These are phyloP conservation scores for Limnothrissa miodon DNA, from an alignment of 2,113 vertebrate species.

Conservation along the genomic window DNA sequence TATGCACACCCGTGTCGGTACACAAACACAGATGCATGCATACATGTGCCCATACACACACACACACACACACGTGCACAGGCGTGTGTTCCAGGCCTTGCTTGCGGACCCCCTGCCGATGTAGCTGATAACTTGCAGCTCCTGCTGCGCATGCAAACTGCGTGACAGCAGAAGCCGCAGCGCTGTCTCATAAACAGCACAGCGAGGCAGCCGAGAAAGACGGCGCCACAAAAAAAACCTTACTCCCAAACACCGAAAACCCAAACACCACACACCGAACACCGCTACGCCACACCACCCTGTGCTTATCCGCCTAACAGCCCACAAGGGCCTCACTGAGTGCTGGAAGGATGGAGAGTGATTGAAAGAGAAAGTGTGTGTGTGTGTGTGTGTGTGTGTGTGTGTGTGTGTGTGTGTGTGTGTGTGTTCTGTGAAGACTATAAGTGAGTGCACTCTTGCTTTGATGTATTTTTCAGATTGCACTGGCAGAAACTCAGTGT, in stretches of 20 bases:
- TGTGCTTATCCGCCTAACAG: too few species aligned
- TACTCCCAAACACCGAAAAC: not conserved
- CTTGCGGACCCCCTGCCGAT: not conserved
- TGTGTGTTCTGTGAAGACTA: too few species aligned
- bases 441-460: too few species aligned
- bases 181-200: not conserved
- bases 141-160: not conserved
- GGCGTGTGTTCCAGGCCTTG: not conserved
- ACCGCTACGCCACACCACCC: too few species aligned
- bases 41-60: not conserved
- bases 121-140: not conserved
- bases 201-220: not conserved
- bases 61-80: not conserved
- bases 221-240: not conserved
- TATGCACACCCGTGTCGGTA: not conserved
- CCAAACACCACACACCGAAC: not conserved
- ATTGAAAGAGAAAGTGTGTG: too few species aligned
- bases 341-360: too few species aligned
- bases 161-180: not conserved
- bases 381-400: too few species aligned
- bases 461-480: too few species aligned
- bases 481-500: too few species aligned
- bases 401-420: too few species aligned
- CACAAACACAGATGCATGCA: not conserved
- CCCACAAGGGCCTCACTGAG: too few species aligned